A percentile compares a stretch with the other conserved stretches of the same genome.
phyloP scores from a whole-genome alignment of 2,888 invertebrate genomes.

The Hermaeophaga mercurialis region DNA sequence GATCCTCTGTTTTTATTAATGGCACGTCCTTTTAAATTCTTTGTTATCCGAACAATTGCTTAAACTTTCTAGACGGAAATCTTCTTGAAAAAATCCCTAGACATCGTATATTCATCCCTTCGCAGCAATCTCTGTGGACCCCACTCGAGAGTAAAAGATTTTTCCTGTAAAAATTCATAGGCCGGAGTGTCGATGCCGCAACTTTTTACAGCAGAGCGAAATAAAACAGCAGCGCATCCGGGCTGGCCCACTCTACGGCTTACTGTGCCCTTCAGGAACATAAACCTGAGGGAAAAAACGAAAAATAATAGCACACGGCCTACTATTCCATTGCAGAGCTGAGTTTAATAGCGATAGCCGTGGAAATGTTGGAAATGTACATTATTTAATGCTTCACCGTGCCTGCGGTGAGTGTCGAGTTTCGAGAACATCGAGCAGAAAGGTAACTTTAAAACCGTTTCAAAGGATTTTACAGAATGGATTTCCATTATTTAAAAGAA shows the following conservation, averaged over 20 bases:
- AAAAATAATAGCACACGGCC: slow-evolving; percentile 23
- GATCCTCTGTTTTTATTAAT: no score
- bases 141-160: neutral
- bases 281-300: slow-evolving; percentile 22
- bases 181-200: neutral
- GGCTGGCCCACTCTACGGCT: neutral
- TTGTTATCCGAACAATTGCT: no score
- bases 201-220: neutral
- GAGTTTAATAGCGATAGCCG: slow-evolving; percentile 21
- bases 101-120: no score
- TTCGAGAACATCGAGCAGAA: neutral
- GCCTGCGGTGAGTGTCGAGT: neutral
- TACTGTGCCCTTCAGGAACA: slow-evolving; percentile 1
- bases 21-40: no score
- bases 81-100: no score
- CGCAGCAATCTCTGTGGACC: slow-evolving; percentile 4
- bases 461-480: no score
- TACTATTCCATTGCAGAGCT: slow-evolving; percentile 9
- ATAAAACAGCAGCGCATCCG: slow-evolving; percentile 7
- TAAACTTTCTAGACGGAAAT: no score
- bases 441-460: no score
- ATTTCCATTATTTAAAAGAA: no score
- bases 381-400: slow-evolving; percentile 9
- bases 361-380: slow-evolving; percentile 15
- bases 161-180: slow-evolving; percentile 13